Conservation (phyloP, 2,888 invertebrate genomes). For the Tipula vernalis region DNA sequence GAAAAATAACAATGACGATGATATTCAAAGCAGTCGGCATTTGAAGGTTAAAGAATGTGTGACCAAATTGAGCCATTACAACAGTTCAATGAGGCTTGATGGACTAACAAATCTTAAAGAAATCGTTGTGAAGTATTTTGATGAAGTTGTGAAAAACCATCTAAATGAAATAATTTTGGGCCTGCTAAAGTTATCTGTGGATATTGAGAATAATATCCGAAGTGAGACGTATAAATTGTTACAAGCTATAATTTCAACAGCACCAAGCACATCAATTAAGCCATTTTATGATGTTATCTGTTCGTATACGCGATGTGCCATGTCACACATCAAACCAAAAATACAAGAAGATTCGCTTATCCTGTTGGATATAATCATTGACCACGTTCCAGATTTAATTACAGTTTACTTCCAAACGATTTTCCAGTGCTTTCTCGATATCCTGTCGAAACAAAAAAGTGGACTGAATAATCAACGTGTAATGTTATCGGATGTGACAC, state of each 20-base stretch:
- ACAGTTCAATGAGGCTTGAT: slow-evolving; percentile 29
- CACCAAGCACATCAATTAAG: slow-evolving; percentile 36
- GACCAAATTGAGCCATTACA: slow-evolving; percentile 39
- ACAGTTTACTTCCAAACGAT: slow-evolving; percentile 55
- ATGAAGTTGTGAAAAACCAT: slow-evolving; percentile 36
- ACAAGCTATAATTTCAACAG: slow-evolving; percentile 24
- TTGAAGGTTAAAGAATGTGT: slow-evolving; percentile 49
- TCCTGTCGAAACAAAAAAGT: slow-evolving; percentile 62
- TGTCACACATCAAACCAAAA: slow-evolving; percentile 73
- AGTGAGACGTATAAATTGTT: slow-evolving; percentile 38
- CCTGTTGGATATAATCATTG: slow-evolving; percentile 63
- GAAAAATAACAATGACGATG: slow-evolving; percentile 48
- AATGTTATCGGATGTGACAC: slow-evolving; percentile 54
- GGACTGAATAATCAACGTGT: slow-evolving; percentile 51
- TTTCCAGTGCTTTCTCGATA: slow-evolving; percentile 66
- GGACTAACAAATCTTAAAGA: slow-evolving; percentile 28
- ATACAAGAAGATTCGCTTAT: slow-evolving; percentile 75
- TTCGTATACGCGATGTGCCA: slow-evolving; percentile 72
- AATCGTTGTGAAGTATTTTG: slow-evolving; percentile 33
- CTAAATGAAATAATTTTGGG: slow-evolving; percentile 56
- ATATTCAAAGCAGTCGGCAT: slow-evolving; percentile 53
- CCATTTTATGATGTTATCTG: slow-evolving; percentile 69
- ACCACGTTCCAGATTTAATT: slow-evolving; percentile 51
- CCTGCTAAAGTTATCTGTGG: slow-evolving; percentile 54
- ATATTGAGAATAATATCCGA: slow-evolving; percentile 49